phyloP scores from a whole-genome alignment of 92 coral and sea anemone species.

The Bergia sp. region DNA sequence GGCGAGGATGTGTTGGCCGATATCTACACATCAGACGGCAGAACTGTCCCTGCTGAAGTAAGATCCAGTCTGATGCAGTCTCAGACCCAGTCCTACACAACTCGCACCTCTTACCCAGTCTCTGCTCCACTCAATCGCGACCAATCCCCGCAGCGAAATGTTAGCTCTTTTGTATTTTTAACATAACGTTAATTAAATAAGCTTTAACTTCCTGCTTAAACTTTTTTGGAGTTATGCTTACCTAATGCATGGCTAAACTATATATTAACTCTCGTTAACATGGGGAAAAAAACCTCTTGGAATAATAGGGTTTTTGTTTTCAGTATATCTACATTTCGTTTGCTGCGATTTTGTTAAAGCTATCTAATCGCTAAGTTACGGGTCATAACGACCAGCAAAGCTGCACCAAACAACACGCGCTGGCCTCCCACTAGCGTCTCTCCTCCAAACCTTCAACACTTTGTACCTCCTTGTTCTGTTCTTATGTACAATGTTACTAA shows the following conservation, averaged over 20 bases:
- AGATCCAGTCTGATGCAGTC: conserved; percentile 61
- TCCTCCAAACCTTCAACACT: background rate
- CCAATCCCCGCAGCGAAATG: conserved; percentile 47
- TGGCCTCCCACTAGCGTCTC: background rate
- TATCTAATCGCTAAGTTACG: background rate
- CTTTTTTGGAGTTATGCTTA: background rate
- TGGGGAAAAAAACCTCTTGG: background rate
- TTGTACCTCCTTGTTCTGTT: background rate
- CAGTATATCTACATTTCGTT: background rate
- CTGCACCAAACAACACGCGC: background rate
- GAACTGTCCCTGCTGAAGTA: conserved; percentile 97
- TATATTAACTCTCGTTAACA: background rate
- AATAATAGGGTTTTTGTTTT: background rate
- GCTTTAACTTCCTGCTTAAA: background rate
- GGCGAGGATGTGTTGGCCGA: conserved; percentile 97
- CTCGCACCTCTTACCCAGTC: conserved; percentile 49
- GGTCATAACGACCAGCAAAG: background rate
- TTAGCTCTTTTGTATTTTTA: conserved; percentile 36
- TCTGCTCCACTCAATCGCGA: conserved; percentile 48
- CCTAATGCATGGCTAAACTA: conserved; percentile 13
- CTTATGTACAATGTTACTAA: background rate
- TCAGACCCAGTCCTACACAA: conserved; percentile 49
- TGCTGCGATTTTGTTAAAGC: background rate
- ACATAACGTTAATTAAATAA: background rate
- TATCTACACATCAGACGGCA: conserved; percentile 92